phyloP scores from a whole-genome alignment of 2,113 vertebrate genomes.

The Tauraco erythrolophus region DNA sequence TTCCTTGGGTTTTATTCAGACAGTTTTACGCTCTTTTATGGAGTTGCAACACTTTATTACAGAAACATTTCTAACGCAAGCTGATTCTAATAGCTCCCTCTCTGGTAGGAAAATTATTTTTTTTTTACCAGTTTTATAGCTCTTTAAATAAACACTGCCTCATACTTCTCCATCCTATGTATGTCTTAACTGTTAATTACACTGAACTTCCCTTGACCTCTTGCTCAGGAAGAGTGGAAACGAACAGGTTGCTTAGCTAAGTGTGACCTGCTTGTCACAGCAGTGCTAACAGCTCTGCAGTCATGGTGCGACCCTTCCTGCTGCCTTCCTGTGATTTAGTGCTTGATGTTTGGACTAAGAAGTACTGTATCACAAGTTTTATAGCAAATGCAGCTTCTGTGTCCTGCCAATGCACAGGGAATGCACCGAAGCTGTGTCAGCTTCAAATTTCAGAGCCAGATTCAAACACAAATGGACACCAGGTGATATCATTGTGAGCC shows the following conservation, averaged over 20 bases:
- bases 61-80: background rate
- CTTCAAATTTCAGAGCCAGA: background rate
- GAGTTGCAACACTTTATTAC: background rate
- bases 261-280: background rate
- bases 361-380: background rate
- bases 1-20: background rate
- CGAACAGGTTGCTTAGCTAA: background rate
- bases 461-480: background rate
- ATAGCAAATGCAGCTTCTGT: background rate
- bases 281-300: background rate
- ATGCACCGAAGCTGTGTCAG: background rate
- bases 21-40: constrained; percentile 13
- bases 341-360: background rate
- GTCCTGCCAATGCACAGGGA: background rate
- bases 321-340: background rate
- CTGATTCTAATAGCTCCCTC: background rate
- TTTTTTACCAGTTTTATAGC: background rate
- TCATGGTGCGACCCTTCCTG: background rate
- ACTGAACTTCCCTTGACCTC: background rate
- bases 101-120: background rate
- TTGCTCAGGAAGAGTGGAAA: background rate
- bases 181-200: background rate
- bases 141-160: background rate
- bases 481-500: background rate
- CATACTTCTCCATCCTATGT: background rate